Conservation (phyloP, 2,888 invertebrate genomes). For the Megastigmus dorsalis region DNA sequence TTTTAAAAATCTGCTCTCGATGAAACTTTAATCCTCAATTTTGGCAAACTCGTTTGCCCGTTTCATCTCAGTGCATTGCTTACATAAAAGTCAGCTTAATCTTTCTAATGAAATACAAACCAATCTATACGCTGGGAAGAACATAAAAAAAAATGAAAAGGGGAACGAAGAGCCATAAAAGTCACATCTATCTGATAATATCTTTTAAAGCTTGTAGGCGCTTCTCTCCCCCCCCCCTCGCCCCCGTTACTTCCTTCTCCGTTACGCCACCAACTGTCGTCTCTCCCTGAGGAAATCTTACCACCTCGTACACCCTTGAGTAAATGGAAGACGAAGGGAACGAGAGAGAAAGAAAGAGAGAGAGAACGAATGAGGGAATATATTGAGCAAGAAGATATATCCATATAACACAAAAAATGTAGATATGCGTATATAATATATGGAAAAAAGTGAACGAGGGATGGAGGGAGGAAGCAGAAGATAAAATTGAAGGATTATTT, state of each 20-base stretch:
- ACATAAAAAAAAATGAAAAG: conserved; percentile 1
- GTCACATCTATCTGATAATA: conserved; percentile 36
- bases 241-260: not conserved
- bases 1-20: no score
- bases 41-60: no score
- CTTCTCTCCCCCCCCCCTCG: not conserved
- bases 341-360: not conserved
- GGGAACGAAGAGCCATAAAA: conserved; percentile 16
- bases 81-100: not conserved
- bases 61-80: no score
- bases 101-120: conserved; percentile 1
- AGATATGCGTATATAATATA: no score
- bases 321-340: conserved; percentile 4
- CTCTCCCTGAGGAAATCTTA: conserved; percentile 41
- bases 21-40: no score
- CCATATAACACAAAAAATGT: no score
- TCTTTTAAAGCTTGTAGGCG: not conserved
- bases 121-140: not conserved
- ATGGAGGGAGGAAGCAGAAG: no score
- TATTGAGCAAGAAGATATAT: no score
- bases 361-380: no score
- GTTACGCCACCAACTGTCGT: conserved; percentile 25
- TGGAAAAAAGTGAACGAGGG: no score
- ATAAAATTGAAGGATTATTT: no score
- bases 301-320: not conserved